Evolutionary conservation across 2,888 invertebrate species (phyloP), one percentile per base, ranked within the genome.

Genomic region (Cosmia trapezina): DNA sequence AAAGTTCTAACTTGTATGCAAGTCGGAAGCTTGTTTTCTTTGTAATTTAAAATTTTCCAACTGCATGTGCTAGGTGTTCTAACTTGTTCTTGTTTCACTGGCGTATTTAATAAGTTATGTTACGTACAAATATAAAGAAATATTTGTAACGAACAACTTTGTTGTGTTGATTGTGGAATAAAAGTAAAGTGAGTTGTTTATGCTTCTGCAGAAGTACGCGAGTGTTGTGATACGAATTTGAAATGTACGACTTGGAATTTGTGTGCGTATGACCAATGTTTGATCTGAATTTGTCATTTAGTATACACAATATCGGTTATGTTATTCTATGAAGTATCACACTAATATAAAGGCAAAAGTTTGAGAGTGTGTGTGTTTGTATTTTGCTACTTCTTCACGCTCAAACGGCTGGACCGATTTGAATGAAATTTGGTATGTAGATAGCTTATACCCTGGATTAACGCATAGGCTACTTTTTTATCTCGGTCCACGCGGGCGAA

Each of bases 41-140:
- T 91, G 92, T 93, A 93, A 94, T 94, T 93, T 93, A 91, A 94
- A 94, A 93, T 92, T 94, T 93, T 88, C 88, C 89, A 89, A 89
- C 90, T 91, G 89, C 89, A 89, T 91, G 87, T 91, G 89, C 88
- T 87, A 90, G 89, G 86, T 88, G 87, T 89, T 89, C 85, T 84
- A 89, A 87, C 83, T 88, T 87, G 82, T 88, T 88, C 76, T 80
- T 81, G 82, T 86, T 84, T 84, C 83, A 71, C 84, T 85, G 85
- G 76, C 86, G 65, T 83, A 79, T 84, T 82, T 82, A 84, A 81
- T 84, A 85, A 83, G 77, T 84, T 86, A 73, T 80, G 67, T 67
- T 81, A 78, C 76, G 78, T 80, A 78, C 81, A 75, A 84, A 87
- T 80, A 66, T 81, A 81, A 72, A 74, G 76, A 84, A 79, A 85